Conservation (phyloP, 2,797 vertebrate genomes). For the Tarsius wallacei region DNA sequence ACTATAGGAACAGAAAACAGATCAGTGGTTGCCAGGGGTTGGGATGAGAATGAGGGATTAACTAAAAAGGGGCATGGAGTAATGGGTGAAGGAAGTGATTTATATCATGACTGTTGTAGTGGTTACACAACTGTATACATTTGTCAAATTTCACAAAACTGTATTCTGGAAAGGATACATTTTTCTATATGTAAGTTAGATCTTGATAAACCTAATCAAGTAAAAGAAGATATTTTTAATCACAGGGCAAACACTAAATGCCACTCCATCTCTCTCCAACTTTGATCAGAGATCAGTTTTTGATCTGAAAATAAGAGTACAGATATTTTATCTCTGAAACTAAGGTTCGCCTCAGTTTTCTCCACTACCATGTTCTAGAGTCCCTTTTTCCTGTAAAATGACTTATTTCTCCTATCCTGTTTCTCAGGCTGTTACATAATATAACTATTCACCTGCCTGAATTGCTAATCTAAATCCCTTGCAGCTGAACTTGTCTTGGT, state of each 20-base stretch:
- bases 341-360: slow-evolving; percentile 8
- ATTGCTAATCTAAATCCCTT: slow-evolving; percentile 20
- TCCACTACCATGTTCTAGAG: background rate
- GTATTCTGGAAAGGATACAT: background rate
- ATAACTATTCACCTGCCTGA: background rate
- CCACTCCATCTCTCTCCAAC: background rate
- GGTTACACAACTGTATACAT: background rate
- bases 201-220: background rate
- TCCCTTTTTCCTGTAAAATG: background rate
- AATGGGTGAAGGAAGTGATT: background rate
- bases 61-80: background rate
- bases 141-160: background rate
- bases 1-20: background rate
- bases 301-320: background rate
- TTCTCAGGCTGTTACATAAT: background rate
- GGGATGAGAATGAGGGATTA: background rate
- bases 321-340: slow-evolving; percentile 24
- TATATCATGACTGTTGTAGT: background rate
- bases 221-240: slow-evolving; percentile 28
- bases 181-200: background rate
- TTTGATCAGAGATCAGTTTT: slow-evolving; percentile 31
- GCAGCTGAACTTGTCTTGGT: background rate
- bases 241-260: background rate
- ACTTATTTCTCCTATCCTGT: background rate
- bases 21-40: background rate